These are phyloP conservation scores for Cataglyphis livida DNA, from an alignment of 2,888 invertebrate genomes.

Conservation along the genomic window DNA sequence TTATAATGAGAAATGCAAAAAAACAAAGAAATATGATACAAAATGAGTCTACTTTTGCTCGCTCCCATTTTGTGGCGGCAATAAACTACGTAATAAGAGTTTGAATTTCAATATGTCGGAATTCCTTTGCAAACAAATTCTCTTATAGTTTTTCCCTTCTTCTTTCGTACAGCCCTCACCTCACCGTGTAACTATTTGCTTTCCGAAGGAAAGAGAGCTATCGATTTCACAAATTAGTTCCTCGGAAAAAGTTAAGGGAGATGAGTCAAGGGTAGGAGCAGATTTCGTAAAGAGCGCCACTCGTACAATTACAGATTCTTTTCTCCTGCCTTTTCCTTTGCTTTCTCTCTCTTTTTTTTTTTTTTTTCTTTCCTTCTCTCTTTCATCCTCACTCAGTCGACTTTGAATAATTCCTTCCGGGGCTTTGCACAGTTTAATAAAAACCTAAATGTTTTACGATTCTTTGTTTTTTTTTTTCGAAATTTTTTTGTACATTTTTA, in stretches of 20 bases:
- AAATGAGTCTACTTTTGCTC: constrained; percentile 21
- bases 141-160: not conserved
- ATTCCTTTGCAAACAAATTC: constrained; percentile 20
- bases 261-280: constrained; percentile 16
- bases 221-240: constrained; percentile 48
- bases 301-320: constrained; percentile 34
- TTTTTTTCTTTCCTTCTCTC: not conserved
- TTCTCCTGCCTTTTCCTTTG: not conserved
- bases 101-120: constrained; percentile 14
- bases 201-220: constrained; percentile 32
- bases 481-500: not conserved
- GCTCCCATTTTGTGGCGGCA: not conserved
- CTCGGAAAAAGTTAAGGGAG: constrained; percentile 42
- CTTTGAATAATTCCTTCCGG: constrained; percentile 46
- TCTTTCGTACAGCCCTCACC: too few relatives aligned
- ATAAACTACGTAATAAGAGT: not conserved
- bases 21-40: not conserved
- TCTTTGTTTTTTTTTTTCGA: constrained; percentile 14
- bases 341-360: not conserved
- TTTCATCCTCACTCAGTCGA: not conserved
- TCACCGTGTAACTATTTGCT: constrained; percentile 1
- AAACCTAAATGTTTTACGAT: constrained; percentile 45
- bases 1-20: constrained; percentile 3
- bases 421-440: constrained; percentile 44
- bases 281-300: constrained; percentile 29